Conservation (phyloP, 2,797 vertebrate genomes). For the Spinibarbus caldwelli region DNA sequence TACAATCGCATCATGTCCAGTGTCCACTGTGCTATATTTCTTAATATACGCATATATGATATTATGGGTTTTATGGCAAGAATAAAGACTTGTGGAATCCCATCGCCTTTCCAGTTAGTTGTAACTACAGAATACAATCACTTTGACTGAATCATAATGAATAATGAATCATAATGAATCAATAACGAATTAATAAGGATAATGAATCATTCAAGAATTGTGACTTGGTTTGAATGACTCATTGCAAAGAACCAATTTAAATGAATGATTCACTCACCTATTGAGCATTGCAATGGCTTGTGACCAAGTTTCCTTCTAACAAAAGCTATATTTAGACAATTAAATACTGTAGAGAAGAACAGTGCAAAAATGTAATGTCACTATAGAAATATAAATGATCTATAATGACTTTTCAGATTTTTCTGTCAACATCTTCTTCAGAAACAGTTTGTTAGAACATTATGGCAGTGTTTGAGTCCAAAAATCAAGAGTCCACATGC, state of each 20-base stretch:
- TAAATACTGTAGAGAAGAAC: background rate
- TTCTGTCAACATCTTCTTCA: background rate
- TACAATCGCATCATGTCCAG: background rate
- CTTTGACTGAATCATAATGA: background rate
- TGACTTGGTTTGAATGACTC: background rate
- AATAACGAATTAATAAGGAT: background rate
- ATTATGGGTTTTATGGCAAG: background rate
- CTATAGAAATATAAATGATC: background rate
- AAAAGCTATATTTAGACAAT: background rate
- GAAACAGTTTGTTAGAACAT: background rate
- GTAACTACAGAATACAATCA: background rate
- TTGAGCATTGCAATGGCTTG: background rate
- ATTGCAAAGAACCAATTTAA: background rate
- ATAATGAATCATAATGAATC: background rate
- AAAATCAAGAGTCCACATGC: background rate
- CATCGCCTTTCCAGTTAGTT: background rate
- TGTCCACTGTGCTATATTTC: background rate
- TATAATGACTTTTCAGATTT: background rate
- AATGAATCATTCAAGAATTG: slow-evolving; percentile 16
- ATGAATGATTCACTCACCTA: background rate
- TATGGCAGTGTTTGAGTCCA: background rate
- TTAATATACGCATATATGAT: background rate
- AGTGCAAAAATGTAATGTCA: background rate
- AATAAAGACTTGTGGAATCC: background rate
- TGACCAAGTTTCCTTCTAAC: background rate